phyloP scores from a whole-genome alignment of 2,797 vertebrate species.

The Varecia variegata region DNA sequence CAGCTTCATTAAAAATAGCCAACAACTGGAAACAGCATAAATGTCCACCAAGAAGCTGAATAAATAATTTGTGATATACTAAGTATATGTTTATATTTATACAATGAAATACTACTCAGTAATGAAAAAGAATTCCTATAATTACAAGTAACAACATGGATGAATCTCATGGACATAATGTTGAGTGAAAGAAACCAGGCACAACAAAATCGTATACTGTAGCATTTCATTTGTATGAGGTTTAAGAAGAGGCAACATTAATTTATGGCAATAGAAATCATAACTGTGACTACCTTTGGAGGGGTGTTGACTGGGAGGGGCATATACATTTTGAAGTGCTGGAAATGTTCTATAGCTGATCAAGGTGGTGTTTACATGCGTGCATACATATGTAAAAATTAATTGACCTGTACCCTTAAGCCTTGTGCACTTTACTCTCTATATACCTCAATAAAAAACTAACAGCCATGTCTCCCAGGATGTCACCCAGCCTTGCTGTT shows the following conservation, averaged over 20 bases:
- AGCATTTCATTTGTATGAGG: background rate
- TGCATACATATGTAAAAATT: background rate
- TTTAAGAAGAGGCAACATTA: background rate
- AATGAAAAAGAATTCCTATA: background rate
- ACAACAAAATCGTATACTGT: background rate
- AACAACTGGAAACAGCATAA: background rate
- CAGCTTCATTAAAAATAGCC: conserved; percentile 1
- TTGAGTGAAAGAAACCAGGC: background rate
- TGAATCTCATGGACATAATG: background rate
- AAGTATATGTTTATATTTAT: background rate
- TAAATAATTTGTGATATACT: background rate
- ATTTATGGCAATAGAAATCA: background rate
- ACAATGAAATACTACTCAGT: background rate
- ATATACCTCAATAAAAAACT: background rate
- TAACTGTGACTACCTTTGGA: background rate
- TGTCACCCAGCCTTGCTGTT: background rate
- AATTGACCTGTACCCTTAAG: background rate
- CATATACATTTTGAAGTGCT: background rate
- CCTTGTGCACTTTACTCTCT: background rate
- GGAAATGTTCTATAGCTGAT: background rate
- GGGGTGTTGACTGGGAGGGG: background rate
- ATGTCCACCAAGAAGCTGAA: background rate
- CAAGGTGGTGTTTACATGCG: background rate
- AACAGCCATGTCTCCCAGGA: background rate
- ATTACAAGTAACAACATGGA: background rate